These are phyloP conservation scores for Macroramphosus scolopax DNA, from an alignment of 2,797 vertebrate species.

Conservation along the genomic window DNA sequence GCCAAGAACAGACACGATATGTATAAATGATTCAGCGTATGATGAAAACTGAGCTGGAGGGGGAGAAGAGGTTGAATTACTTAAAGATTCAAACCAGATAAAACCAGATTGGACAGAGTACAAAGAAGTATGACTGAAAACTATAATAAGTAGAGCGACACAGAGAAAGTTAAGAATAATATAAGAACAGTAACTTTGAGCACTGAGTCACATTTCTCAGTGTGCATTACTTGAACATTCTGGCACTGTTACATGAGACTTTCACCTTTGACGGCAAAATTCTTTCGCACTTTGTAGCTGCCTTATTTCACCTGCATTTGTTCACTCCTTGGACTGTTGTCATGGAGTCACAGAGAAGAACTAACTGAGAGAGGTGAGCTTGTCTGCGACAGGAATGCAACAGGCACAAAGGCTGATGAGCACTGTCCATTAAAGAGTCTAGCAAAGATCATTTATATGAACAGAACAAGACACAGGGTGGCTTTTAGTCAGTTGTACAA, in stretches of 20 bases:
- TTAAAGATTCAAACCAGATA: no score
- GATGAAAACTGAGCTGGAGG: neutral
- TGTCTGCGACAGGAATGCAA: constrained; percentile 36
- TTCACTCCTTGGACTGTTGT: constrained; percentile 23
- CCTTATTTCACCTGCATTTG: constrained; percentile 16
- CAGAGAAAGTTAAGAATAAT: no score
- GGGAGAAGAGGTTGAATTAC: no score
- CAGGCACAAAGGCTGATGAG: constrained; percentile 47
- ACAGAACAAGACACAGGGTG: constrained; percentile 17
- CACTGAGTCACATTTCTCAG: no score
- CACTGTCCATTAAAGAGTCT: constrained; percentile 54
- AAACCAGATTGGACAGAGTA: no score
- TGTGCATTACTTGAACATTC: no score
- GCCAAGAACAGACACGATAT: neutral
- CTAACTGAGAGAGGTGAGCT: constrained; percentile 53
- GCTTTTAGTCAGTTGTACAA: constrained; percentile 39
- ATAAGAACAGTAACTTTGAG: no score
- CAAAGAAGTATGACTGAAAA: no score
- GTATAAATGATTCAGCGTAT: constrained; percentile 22
- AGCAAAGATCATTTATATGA: constrained; percentile 61
- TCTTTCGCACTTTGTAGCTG: constrained; percentile 11
- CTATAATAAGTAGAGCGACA: no score
- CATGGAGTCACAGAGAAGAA: constrained; percentile 51
- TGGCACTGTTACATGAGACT: no score
- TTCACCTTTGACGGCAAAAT: no score